Base-by-base conservation (phyloP, 2,888 invertebrate genomes). In the Platerodrilus igneus region DNA sequence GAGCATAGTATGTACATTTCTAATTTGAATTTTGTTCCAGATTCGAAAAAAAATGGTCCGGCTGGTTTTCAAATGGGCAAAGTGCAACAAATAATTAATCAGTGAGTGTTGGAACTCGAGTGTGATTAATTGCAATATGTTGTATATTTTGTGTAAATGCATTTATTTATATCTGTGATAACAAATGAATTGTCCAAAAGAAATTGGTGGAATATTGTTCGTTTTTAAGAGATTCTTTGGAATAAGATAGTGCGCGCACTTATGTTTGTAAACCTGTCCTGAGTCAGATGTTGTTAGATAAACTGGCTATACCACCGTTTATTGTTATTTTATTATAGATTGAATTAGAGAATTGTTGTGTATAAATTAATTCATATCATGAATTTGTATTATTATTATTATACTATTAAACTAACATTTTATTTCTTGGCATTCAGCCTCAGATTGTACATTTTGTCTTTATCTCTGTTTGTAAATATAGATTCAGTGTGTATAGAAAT, bases 131-230 rank as follows among this genome's bases (percentile, higher is more conserved):
- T 58, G 60, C 62, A 64, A 65, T 63, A 59, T 60, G 60, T 62
- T 67, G 64, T 67, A 65, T 60, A 66, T 66, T 58, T 63, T 63
- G 65, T 67, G 64, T 65, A 67, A 62, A 68, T 66, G 68, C 69
- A 69, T 69, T 69, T 68, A 65, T 68, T 68, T 66, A 62, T 69
- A 69, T 69, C 69, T 69, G 69, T 69, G 69, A 69, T 69, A 68
- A 58, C 61, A 64, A 64, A 62, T 62, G 62, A 62, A 46, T 58
- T 56, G 56, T 55, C 56, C 53, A 57, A 51, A 53, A n/a, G n/a
- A 50, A 58, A 53, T 52, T 49, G 55, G 56, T 54, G 57, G 56
- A n/a, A n/a, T 51, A 52, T 51, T 48, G 52, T 57, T 54, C 50
- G 54, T 18, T 29, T 41, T 33, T 32, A 36, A 49, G 53, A 55